A percentile compares a stretch with the other conserved stretches of the same genome.
Conservation (phyloP, 1,140 invertebrate genomes). For the Platyscapa corneri region DNA sequence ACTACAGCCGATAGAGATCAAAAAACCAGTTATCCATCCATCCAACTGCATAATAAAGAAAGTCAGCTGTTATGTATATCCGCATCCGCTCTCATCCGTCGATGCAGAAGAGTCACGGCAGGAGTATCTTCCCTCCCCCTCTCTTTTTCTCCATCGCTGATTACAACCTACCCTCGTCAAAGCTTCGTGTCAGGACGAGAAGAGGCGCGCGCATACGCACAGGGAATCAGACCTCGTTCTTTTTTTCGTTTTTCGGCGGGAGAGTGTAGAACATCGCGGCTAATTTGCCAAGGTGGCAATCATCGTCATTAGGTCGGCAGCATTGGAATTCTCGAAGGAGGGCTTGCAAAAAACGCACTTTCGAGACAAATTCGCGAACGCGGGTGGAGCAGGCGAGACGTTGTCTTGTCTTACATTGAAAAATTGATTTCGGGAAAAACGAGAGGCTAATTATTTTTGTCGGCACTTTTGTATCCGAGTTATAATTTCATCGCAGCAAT, state of each 20-base stretch:
- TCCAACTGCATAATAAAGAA: constrained; percentile 29
- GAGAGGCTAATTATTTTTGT: neutral
- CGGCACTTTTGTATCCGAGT: neutral
- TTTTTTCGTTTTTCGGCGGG: neutral
- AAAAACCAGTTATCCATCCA: neutral
- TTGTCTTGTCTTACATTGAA: neutral
- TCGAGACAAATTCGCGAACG: neutral
- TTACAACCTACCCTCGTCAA: constrained; percentile 63
- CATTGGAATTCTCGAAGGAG: neutral
- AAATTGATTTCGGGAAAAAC: constrained; percentile 15
- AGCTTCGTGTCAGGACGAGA: constrained; percentile 30
- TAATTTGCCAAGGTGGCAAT: constrained; percentile 24
- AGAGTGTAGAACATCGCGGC: constrained; percentile 16
- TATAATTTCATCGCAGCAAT: neutral
- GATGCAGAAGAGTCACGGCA: neutral
- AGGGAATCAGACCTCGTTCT: constrained; percentile 40
- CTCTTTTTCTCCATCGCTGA: constrained; percentile 38
- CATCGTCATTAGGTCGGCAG: constrained; percentile 23
- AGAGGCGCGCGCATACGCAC: neutral
- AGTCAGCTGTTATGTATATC: constrained; percentile 30
- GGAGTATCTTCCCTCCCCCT: neutral
- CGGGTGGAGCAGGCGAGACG: neutral
- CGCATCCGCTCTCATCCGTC: constrained; percentile 17
- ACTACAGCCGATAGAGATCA: constrained; percentile 26
- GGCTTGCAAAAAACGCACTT: neutral